Evolutionary conservation across 1,140 invertebrate genomes (phyloP).

Genomic region (Zelostemma sp.): DNA sequence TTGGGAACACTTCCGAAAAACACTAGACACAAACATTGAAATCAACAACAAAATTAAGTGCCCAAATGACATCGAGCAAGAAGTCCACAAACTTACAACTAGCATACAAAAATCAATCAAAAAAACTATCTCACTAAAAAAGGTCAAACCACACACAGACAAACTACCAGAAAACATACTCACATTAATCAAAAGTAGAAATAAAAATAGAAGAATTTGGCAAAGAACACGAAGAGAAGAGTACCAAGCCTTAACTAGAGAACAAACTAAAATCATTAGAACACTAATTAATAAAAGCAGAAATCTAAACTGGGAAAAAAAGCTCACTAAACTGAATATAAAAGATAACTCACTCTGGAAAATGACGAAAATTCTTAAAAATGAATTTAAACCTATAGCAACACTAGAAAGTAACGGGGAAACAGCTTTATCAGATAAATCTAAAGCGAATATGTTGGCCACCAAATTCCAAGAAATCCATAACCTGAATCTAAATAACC

Average conservation of each 20-base stretch:
- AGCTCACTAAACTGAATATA: constrained; percentile 31
- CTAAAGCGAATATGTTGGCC: constrained; percentile 48
- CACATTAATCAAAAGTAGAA: constrained; percentile 27
- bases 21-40: background rate
- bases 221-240: constrained; percentile 18
- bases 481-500: constrained; percentile 33
- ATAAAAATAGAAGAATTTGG: constrained; percentile 27
- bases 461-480: constrained; percentile 45
- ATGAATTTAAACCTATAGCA: constrained; percentile 24
- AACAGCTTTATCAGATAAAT: constrained; percentile 29
- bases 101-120: constrained; percentile 21
- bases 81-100: constrained; percentile 26
- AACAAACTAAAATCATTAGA: constrained; percentile 16
- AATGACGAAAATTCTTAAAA: constrained; percentile 44
- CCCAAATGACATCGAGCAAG: constrained; percentile 17
- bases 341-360: constrained; percentile 43
- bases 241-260: constrained; percentile 11
- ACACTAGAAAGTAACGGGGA: constrained; percentile 13
- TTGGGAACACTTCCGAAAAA: constrained; percentile 14
- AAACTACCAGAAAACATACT: constrained; percentile 15
- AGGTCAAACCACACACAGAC: constrained; percentile 7
- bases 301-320: constrained; percentile 30
- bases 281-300: constrained; percentile 10
- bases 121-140: constrained; percentile 14
- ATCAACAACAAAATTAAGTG: constrained; percentile 13